Base-by-base conservation (phyloP, 2,113 vertebrate species). In the Atrichornis clamosus region DNA sequence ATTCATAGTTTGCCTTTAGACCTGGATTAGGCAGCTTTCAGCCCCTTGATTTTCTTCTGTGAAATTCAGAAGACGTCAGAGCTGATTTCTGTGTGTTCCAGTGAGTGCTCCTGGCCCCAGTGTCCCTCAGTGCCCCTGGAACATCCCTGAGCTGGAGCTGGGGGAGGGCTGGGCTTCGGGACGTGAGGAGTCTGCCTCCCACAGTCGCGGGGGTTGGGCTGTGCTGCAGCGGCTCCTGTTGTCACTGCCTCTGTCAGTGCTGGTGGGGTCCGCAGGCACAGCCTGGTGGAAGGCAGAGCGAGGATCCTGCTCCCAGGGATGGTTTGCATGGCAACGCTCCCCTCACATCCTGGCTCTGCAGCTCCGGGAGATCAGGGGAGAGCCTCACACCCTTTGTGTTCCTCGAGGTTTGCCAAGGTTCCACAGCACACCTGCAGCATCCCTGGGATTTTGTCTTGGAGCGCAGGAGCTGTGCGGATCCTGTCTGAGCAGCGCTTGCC, bases 241-340 rank as follows among this genome's bases (percentile, higher is more conserved):
- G 42, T 83, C 32, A 0, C 80, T 79, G 33, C 41, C 77, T 27
- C 58, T 49, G 42, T 83, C 32, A 0, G 49, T 4, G 1, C 46
- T 90, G 63, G 33, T 53, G 6, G 59, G 39, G 19, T 42, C 37
- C 44, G 63, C 37, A 60, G 84, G 85, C 72, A 87, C 58, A 72
- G 74, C 44, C 58, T 39, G 16, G 16, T 3, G 77, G 92, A 46
- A 6, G 18, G 73, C 91, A 49, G 53, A 39, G 72, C 2, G 60
- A 65, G 86, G 83, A 11, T 82, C 6, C 2, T 35, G 16, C 80
- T 96, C 67, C 6, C 56, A 35, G 91, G 89, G 65, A 16, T 44
- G 82, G 90, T 93, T 94, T 94, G 91, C 95, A 95, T 96, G 93
- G 90, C 91, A 97, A 93, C 90, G 27, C 79, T 35, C 63, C n/a